Percentiles rank a stretch among this genome's conserved stretches.
phyloP scores from a whole-genome alignment of 2,113 vertebrate genomes.

The Calidris pugnax region DNA sequence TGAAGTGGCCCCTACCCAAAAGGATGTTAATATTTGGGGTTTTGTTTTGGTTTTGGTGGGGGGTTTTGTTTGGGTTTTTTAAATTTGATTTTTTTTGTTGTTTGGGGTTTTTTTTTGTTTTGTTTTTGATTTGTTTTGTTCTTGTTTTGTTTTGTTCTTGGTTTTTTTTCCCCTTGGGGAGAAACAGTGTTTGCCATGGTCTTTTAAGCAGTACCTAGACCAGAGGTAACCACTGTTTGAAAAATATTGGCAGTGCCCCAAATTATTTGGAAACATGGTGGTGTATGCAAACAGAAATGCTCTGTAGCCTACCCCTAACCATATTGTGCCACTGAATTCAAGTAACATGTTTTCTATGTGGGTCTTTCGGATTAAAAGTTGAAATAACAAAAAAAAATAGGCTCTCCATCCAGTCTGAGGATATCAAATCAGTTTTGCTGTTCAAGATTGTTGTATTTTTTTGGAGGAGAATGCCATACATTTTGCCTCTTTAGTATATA shows the following conservation, averaged over 20 bases:
- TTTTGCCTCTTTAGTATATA: neutral
- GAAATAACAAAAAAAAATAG: neutral
- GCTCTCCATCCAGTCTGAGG: neutral
- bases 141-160: no score
- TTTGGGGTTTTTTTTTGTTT: no score
- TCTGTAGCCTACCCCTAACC: neutral
- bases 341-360: neutral
- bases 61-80: no score
- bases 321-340: neutral
- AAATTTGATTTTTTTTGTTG: no score
- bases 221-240: neutral
- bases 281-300: neutral
- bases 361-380: neutral
- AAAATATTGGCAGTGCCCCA: neutral
- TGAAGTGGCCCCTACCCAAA: neutral
- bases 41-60: neutral
- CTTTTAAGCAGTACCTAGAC: neutral
- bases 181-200: neutral
- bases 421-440: neutral
- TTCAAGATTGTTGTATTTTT: neutral
- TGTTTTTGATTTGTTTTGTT: no score
- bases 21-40: fast-evolving
- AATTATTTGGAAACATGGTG: neutral
- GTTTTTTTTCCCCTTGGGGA: neutral
- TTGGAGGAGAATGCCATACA: neutral